Conservation (phyloP, 2,797 vertebrate species). For the Halcyon chelicuti region DNA sequence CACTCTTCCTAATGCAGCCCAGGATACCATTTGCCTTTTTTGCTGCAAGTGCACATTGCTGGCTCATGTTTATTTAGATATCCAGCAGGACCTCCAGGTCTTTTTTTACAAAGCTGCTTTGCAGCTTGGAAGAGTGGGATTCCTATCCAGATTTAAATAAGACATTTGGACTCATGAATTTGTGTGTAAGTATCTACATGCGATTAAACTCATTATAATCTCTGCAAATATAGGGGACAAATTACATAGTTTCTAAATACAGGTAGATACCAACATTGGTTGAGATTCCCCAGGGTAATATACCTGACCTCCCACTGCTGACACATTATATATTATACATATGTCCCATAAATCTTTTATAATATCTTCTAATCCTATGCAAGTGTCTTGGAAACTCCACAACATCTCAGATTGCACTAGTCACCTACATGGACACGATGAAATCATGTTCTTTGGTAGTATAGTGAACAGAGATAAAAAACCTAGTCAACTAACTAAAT, state of each 20-base stretch:
- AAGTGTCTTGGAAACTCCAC: no score
- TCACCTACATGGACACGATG: no score
- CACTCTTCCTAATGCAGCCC: background rate
- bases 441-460: background rate
- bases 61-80: background rate
- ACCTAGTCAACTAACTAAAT: background rate
- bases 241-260: background rate
- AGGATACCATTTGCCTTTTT: background rate
- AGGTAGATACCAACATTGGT: background rate
- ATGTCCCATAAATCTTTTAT: background rate
- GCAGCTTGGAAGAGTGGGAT: background rate
- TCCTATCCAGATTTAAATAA: background rate
- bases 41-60: background rate
- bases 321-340: background rate
- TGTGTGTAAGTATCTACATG: background rate
- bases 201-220: background rate
- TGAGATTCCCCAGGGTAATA: background rate
- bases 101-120: background rate
- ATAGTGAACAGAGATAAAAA: background rate
- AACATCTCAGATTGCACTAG: no score
- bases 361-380: background rate
- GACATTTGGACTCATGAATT: background rate
- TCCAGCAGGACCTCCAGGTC: background rate
- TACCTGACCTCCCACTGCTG: background rate
- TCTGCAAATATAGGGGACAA: background rate